Conservation (phyloP, 1,140 invertebrate species). For the Brachionus paranguensis region DNA sequence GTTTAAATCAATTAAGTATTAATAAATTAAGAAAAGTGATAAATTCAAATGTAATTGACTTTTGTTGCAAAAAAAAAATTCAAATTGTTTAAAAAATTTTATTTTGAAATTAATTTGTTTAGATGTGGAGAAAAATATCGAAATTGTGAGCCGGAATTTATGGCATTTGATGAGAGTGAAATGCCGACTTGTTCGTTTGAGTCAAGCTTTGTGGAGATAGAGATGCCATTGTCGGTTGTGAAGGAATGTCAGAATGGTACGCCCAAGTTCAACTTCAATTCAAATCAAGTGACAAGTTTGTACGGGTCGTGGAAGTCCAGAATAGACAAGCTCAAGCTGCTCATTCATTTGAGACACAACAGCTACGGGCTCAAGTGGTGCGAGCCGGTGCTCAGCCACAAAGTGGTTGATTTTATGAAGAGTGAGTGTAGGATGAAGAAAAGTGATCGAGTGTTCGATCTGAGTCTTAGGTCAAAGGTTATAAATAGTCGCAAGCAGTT, state of each 20-base stretch:
- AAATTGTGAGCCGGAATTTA: background rate
- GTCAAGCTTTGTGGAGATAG: background rate
- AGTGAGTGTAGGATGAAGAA: background rate
- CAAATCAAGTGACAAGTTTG: background rate
- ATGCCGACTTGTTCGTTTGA: background rate
- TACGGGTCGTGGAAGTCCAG: background rate
- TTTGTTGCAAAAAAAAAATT: too few relatives aligned
- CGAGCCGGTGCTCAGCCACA: background rate
- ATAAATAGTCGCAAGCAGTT: background rate
- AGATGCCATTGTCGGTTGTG: background rate
- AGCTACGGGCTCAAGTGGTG: slow-evolving; percentile 4
- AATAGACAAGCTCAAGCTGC: background rate
- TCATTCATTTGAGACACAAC: slow-evolving; percentile 1
- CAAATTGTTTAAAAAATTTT: too few relatives aligned
- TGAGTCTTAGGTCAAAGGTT: background rate
- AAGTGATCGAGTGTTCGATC: background rate
- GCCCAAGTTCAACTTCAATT: background rate
- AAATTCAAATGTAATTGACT: background rate
- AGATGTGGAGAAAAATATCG: slow-evolving; percentile 11
- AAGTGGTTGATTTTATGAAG: background rate
- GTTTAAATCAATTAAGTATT: too few relatives aligned
- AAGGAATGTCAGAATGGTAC: background rate
- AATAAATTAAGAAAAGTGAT: too few relatives aligned
- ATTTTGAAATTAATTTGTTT: background rate
- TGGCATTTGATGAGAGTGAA: background rate